phyloP scores from a whole-genome alignment of 2,113 vertebrate genomes.

The Xenus cinereus region DNA sequence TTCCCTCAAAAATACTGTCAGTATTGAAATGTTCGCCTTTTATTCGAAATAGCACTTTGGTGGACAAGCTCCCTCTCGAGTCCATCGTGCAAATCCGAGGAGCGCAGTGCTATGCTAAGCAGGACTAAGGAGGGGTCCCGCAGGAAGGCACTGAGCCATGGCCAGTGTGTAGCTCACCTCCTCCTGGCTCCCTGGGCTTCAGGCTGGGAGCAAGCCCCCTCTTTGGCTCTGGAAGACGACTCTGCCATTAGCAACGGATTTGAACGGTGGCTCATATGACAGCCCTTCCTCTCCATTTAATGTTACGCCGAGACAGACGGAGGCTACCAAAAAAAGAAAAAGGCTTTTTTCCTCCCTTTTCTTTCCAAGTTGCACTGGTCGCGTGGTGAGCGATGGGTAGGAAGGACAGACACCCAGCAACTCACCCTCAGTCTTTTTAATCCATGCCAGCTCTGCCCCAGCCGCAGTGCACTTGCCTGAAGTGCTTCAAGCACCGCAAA shows the following conservation, averaged over 20 bases:
- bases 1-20: not conserved
- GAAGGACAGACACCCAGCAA: not conserved
- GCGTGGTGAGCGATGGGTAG: not conserved
- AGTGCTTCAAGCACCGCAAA: not conserved
- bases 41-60: not conserved
- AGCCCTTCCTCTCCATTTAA: not conserved
- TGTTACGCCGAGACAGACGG: not conserved
- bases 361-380: not conserved
- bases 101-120: not conserved
- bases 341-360: not conserved
- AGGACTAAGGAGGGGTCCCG: not conserved
- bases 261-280: not conserved
- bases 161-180: not conserved
- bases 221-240: not conserved
- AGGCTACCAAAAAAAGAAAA: not conserved
- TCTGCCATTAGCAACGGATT: not conserved
- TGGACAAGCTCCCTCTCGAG: not conserved
- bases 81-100: not conserved
- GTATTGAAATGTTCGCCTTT: not conserved
- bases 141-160: not conserved
- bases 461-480: not conserved
- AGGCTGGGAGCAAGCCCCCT: not conserved
- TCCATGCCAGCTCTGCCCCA: not conserved
- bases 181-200: not conserved
- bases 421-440: not conserved